Percentiles rank a stretch among this genome's conserved stretches.
Conservation (phyloP, 92 coral and sea anemone genomes). For the Epizoanthus ramosus region DNA sequence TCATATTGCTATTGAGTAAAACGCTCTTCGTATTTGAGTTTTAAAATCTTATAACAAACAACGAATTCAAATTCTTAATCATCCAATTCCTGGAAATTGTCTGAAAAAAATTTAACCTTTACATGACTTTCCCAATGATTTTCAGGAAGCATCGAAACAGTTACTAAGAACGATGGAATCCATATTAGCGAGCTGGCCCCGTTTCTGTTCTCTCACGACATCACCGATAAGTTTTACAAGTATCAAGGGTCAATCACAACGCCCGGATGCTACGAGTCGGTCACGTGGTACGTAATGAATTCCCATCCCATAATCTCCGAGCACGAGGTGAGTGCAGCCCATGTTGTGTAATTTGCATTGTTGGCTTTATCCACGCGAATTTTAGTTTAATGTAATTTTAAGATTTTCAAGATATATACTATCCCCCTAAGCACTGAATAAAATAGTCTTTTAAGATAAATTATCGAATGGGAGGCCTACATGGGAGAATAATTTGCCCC, state of each 20-base stretch:
- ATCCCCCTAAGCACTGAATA: no score
- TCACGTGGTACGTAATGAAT: conserved; percentile 70
- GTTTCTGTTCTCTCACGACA: conserved; percentile 58
- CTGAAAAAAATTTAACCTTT: background rate
- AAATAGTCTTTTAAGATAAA: no score
- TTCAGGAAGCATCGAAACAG: conserved; percentile 49
- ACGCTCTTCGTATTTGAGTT: no score
- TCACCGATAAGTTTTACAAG: conserved; percentile 66
- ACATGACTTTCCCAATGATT: background rate
- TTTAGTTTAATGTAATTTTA: no score
- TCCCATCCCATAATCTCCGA: conserved; percentile 58
- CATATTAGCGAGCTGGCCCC: conserved; percentile 63
- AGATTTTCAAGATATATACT: no score
- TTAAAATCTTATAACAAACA: no score
- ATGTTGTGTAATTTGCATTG: background rate
- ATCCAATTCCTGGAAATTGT: no score
- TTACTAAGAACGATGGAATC: conserved; percentile 54
- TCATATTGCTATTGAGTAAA: no score
- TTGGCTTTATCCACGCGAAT: background rate
- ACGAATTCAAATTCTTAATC: no score
- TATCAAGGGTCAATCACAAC: conserved; percentile 68
- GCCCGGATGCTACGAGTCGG: conserved; percentile 70
- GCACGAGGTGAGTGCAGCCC: conserved; percentile 39
- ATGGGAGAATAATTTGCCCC: no score
- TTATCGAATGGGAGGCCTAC: no score